Base-by-base conservation (phyloP, 2,113 vertebrate genomes). In the Apodemus speciosus region DNA sequence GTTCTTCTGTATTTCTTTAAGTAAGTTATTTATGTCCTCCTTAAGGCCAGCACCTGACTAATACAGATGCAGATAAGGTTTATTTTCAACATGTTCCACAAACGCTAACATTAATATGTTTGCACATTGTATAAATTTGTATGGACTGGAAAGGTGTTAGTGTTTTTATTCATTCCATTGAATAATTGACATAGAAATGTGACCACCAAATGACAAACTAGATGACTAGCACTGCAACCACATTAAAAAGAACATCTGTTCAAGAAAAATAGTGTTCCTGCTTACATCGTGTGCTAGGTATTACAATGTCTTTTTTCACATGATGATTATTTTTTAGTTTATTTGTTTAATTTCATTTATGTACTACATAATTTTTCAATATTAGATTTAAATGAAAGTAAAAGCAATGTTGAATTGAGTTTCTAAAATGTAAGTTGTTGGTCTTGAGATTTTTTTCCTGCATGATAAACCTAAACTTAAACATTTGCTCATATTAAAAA, bases 401-500 rank as follows among this genome's bases (percentile, higher is more conserved):
- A 91, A 75, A 64, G 11, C 46, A 9, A 90, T 81, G n/a, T 43
- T 49, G 58, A 75, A 38, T 46, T 93, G 9, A 81, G 40, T 23
- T 83, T 32, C 53, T 60, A 85, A 76, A 81, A 89, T 62, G 8
- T 93, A 21, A 92, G n/a, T 35, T 92, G 76, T 10, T 64, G 9
- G 2, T 93, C 6, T 77, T 92, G 49, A 83, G 3, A 69, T 95
- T 38, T 66, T 9, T 62, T 9, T 62, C 30, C 6, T 90, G 49
- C 18, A 27, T 88, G 56, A 92, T 2, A 80, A 80, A 86, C 64
- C 3, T 90, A 77, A 93, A 84, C 6, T 88, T 40, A 89, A 91
- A 84, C 83, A 15, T 72, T 83, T 91, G 7, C 77, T 32, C 66
- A 79, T 86, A 89, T 51, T n/a, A 13, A 87, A 81, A 90, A 4